Evolutionary conservation across 2,113 vertebrate species (phyloP).

Genomic region (Isurus oxyrinchus): DNA sequence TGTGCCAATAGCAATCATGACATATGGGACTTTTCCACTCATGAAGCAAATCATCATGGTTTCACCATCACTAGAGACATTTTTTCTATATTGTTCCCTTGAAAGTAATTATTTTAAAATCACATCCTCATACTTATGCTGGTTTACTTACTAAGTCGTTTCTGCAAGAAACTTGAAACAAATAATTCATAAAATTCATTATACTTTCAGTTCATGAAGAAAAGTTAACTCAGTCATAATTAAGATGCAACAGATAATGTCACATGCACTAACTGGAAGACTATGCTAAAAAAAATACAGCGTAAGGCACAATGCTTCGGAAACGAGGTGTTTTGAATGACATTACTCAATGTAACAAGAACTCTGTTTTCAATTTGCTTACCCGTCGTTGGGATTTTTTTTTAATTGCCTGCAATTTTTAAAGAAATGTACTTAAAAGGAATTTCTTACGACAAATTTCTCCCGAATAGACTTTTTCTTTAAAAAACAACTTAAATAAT

Average conservation of each 20-base stretch:
- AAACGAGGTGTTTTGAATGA: conserved; percentile 69
- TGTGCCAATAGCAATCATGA: background rate
- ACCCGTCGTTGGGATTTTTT: conserved; percentile 39
- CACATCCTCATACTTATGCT: background rate
- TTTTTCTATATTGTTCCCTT: background rate
- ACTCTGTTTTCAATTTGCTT: background rate
- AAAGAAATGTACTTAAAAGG: conserved; percentile 36
- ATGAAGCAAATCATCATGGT: background rate
- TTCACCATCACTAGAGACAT: background rate
- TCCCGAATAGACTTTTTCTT: conserved; percentile 9
- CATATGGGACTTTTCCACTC: background rate
- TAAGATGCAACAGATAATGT: conserved; percentile 48
- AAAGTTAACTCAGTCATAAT: conserved; percentile 46
- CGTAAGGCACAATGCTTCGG: conserved; percentile 81
- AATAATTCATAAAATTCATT: conserved; percentile 39
- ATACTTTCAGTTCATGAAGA: conserved; percentile 51
- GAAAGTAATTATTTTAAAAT: conserved; percentile 22
- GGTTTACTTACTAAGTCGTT: conserved; percentile 35
- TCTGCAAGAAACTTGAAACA: conserved; percentile 1
- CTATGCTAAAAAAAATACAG: conserved; percentile 55
- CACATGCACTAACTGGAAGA: conserved; percentile 65
- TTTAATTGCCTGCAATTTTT: conserved; percentile 63
- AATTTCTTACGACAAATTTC: conserved; percentile 30
- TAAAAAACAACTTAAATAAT: conserved; percentile 21
- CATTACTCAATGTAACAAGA: conserved; percentile 42